These are phyloP conservation scores for Chamaetylas fuelleborni DNA, from an alignment of 2,113 vertebrate genomes.

Conservation along the genomic window DNA sequence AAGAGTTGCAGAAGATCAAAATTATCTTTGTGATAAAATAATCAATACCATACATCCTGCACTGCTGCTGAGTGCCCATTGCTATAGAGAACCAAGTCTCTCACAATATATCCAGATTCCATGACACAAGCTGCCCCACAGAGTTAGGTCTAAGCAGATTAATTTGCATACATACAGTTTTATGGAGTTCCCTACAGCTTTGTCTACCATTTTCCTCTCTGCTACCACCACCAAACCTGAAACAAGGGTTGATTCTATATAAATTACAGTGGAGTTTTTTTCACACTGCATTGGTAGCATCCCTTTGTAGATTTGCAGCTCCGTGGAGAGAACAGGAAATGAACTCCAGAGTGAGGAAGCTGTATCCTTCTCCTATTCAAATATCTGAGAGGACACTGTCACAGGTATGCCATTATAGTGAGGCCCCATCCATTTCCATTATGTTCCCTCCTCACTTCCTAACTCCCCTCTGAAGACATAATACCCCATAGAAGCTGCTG, in stretches of 20 bases:
- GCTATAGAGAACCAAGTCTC: neutral
- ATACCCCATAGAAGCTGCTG: neutral
- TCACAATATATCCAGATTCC: neutral
- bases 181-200: neutral
- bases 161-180: neutral
- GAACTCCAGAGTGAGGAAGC: neutral
- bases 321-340: neutral
- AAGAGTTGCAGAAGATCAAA: neutral
- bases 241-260: neutral
- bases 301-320: neutral
- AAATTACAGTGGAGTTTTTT: neutral
- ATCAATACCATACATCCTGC: neutral
- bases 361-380: neutral
- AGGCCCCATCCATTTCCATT: neutral
- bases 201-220: neutral
- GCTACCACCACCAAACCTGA: neutral
- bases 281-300: neutral
- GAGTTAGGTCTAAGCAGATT: neutral
- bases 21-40: neutral
- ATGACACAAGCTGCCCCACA: neutral
- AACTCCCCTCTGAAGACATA: neutral
- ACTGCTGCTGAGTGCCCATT: neutral
- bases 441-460: neutral
- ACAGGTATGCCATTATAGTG: neutral
- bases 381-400: neutral